Evolutionary conservation across 2,888 invertebrate species (phyloP).

Genomic region (Seira ritae): DNA sequence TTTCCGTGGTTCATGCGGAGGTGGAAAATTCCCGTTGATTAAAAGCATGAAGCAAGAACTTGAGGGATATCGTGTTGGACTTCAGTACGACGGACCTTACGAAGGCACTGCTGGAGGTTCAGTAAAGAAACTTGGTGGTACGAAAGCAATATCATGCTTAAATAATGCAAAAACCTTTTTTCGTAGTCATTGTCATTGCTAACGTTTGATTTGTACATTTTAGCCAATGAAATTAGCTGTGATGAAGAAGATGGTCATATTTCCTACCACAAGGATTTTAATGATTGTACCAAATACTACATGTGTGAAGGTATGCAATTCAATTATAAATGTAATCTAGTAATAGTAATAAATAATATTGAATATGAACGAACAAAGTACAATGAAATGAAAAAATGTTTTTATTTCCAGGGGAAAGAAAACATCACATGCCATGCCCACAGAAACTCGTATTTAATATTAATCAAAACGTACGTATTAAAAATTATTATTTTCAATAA

Average conservation of each 20-base stretch:
- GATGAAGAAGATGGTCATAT: slow-evolving; percentile 97
- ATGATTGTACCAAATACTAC: slow-evolving; percentile 95
- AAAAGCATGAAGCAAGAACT: slow-evolving; percentile 91
- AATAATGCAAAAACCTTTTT: no score
- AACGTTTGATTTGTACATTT: slow-evolving; percentile 74
- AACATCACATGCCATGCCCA: slow-evolving; percentile 96
- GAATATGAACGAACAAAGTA: background rate
- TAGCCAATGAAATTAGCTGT: slow-evolving; percentile 91
- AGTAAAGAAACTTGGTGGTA: no score
- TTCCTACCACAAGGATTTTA: slow-evolving; percentile 92
- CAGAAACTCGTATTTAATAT: slow-evolving; percentile 94
- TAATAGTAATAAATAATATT: background rate
- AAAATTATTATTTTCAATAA: background rate
- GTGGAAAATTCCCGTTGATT: slow-evolving; percentile 92
- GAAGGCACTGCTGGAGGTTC: slow-evolving; percentile 83
- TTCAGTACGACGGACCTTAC: slow-evolving; percentile 92
- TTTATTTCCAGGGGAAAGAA: slow-evolving; percentile 81
- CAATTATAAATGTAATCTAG: background rate
- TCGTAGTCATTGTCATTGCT: no score
- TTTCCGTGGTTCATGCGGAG: slow-evolving; percentile 92
- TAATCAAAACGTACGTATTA: slow-evolving; percentile 82
- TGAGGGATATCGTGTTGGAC: slow-evolving; percentile 86
- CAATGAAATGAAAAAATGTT: background rate
- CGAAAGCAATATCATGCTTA: no score
- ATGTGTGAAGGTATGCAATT: slow-evolving; percentile 95